phyloP scores from a whole-genome alignment of 2,797 vertebrate genomes.

The Danionella dracula region DNA sequence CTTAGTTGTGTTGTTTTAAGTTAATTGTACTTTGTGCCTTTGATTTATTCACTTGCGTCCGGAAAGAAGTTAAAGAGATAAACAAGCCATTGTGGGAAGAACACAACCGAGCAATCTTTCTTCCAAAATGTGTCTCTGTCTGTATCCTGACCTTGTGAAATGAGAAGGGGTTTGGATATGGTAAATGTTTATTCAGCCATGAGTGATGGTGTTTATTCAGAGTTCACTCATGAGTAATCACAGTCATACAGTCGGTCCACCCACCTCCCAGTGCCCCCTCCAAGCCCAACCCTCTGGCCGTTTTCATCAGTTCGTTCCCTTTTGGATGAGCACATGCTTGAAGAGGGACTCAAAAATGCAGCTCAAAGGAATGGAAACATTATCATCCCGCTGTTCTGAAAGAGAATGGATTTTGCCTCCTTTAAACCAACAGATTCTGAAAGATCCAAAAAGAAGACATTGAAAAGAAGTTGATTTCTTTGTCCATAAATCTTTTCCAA shows the following conservation, averaged over 20 bases:
- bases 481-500: neutral
- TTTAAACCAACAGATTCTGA: neutral
- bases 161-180: neutral
- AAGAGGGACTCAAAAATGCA: neutral
- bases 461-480: neutral
- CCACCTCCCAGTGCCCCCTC: neutral
- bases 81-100: neutral
- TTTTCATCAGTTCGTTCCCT: neutral
- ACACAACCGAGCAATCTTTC: neutral
- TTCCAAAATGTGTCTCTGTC: neutral
- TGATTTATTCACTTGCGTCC: neutral
- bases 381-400: neutral
- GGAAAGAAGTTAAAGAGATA: neutral
- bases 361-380: neutral
- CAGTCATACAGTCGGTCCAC: constrained; percentile 1
- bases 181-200: constrained; percentile 11
- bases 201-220: neutral
- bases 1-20: neutral
- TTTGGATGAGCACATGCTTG: neutral
- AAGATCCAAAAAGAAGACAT: neutral
- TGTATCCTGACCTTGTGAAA: neutral
- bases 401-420: neutral
- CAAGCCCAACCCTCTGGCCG: neutral
- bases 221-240: constrained; percentile 21
- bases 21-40: neutral